These are phyloP conservation scores for Onchidella celtica DNA, from an alignment of 2,888 invertebrate genomes.

Conservation along the genomic window DNA sequence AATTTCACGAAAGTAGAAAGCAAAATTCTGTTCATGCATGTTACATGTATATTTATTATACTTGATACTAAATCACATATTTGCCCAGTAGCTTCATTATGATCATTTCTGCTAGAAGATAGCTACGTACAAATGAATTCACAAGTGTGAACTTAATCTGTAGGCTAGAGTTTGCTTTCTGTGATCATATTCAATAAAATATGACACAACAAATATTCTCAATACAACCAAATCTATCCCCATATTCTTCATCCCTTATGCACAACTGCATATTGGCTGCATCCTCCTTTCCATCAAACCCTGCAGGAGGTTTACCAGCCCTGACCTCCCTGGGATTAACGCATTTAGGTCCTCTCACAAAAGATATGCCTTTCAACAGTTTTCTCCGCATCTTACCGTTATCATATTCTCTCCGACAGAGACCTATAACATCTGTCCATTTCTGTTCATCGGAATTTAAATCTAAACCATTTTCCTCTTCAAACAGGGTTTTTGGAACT, in stretches of 20 bases:
- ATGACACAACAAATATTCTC: conserved; percentile 1
- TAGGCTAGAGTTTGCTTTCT: too few species aligned
- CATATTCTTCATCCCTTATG: not conserved
- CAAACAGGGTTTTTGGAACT: not conserved
- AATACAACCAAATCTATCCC: conserved; percentile 12
- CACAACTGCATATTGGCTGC: not conserved
- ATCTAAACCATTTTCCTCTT: not conserved
- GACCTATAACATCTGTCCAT: not conserved
- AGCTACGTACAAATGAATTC: too few species aligned
- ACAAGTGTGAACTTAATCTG: too few species aligned
- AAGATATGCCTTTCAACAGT: not conserved
- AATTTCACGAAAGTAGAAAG: too few species aligned
- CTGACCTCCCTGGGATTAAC: not conserved
- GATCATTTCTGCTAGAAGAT: too few species aligned
- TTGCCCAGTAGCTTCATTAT: too few species aligned
- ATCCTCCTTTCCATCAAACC: not conserved
- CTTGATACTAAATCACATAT: too few species aligned
- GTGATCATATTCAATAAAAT: conserved; percentile 9
- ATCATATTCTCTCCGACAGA: not conserved
- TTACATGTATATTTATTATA: too few species aligned
- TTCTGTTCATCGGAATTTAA: not conserved
- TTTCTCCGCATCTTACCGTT: not conserved
- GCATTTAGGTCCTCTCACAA: conserved; percentile 6
- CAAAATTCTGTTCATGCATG: too few species aligned
- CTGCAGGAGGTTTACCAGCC: not conserved